phyloP scores from a whole-genome alignment of 2,888 invertebrate genomes.

The Lithophane semibrunnea region DNA sequence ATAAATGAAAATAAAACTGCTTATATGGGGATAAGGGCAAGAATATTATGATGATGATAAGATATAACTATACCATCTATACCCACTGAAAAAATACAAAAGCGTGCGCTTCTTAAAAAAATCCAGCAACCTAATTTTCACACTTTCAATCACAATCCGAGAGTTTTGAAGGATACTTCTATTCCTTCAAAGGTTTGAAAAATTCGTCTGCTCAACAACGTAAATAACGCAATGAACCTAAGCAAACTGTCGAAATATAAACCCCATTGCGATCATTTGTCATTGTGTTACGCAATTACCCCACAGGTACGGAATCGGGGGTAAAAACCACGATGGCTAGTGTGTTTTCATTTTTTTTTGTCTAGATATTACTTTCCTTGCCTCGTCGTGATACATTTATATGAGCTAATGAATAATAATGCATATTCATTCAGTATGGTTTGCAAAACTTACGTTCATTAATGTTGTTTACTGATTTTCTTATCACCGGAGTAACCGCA shows the following conservation, averaged over 20 bases:
- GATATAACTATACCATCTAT: neutral
- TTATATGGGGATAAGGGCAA: neutral
- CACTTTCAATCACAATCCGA: too few relatives aligned
- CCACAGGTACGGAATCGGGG: neutral
- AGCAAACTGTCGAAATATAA: too few relatives aligned
- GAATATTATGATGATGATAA: neutral
- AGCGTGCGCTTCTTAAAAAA: neutral
- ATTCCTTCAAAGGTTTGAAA: too few relatives aligned
- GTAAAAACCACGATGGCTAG: neutral
- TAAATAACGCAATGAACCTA: too few relatives aligned
- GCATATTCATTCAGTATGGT: conserved; percentile 41
- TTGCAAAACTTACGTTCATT: conserved; percentile 43
- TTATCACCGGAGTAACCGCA: conserved; percentile 59
- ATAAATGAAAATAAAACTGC: neutral
- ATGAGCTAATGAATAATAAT: conserved; percentile 34
- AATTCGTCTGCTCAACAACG: too few relatives aligned
- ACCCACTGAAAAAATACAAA: neutral
- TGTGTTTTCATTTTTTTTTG: neutral
- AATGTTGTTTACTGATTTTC: conserved; percentile 48
- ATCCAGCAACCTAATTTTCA: neutral
- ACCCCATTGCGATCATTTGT: too few relatives aligned
- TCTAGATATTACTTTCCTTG: neutral
- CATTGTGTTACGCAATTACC: too few relatives aligned
- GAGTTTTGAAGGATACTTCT: too few relatives aligned
- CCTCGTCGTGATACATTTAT: conserved; percentile 5